Percentiles rank a stretch among this genome's conserved stretches.
These are phyloP conservation scores for Drosophila merina DNA, from an alignment of 2,888 invertebrate species.

Conservation along the genomic window DNA sequence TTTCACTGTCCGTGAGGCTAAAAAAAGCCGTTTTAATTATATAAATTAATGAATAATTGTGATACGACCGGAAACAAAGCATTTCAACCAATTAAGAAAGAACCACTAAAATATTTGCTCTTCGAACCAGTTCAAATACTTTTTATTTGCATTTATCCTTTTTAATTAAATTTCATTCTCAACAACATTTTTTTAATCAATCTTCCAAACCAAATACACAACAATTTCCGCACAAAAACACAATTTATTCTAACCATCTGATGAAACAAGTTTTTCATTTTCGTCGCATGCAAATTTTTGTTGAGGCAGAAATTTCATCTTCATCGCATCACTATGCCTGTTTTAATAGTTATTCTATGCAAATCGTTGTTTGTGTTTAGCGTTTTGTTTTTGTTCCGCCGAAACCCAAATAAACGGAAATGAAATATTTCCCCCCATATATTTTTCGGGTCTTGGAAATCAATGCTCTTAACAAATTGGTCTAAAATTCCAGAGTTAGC, in stretches of 20 bases:
- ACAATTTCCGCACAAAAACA: conserved; percentile 22
- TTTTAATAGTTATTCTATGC: conserved; percentile 60
- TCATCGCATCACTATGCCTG: conserved; percentile 28
- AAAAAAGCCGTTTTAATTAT: conserved; percentile 24
- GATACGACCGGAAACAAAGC: conserved; percentile 18
- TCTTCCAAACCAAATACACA: conserved; percentile 24
- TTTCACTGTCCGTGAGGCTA: conserved; percentile 30
- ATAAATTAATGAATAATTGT: conserved; percentile 28
- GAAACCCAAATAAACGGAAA: conserved; percentile 55
- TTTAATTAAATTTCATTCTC: conserved; percentile 22
- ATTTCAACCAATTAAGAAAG: not conserved
- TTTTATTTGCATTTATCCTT: conserved; percentile 4
- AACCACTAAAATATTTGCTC: not conserved
- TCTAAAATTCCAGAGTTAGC: conserved; percentile 9
- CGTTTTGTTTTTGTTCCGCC: conserved; percentile 13
- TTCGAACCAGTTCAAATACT: conserved; percentile 12
- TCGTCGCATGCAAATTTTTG: conserved; percentile 58
- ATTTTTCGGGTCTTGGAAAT: conserved; percentile 12
- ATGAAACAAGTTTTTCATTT: conserved; percentile 56
- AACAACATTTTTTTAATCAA: conserved; percentile 18
- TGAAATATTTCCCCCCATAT: conserved; percentile 27
- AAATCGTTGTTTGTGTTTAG: conserved; percentile 45
- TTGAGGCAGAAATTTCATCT: conserved; percentile 27
- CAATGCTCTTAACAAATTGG: conserved; percentile 1
- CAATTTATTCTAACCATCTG: conserved; percentile 12